Evolutionary conservation across 2,888 invertebrate species (phyloP), one percentile per base, ranked within the genome.

Genomic region (Petrolisthes manimaculis): DNA sequence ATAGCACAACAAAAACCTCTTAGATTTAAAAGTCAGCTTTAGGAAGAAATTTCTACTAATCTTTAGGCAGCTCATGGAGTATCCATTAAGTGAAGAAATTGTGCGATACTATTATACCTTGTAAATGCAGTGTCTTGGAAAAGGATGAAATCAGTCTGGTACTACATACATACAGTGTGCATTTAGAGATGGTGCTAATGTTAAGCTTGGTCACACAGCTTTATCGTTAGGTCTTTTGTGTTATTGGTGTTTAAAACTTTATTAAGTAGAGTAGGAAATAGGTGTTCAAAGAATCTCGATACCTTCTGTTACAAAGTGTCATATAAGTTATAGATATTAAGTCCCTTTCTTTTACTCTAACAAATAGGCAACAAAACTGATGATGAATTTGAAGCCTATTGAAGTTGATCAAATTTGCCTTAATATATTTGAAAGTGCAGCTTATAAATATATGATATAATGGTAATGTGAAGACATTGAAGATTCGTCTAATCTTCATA

Each of bases 121-220:
- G 78, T 6, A 12, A 37, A 21, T 21, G 56, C 69, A 69, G 67
- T 84, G 67, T 84, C 71, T 88, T 84, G 84, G 84, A 18, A 81
- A 67, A 14, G 61, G 82, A 67, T 24, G 51, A 82, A 61, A 82
- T 69, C 67, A 82, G 84, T 84, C 84, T 84, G 88, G 88, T 84
- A 88, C 88, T 88, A 88, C 79, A 84, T 80, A 88, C 79, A 81
- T 80, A 88, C 79, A 81, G 88, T 88, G 88, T 88, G 88, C 88
- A 88, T 88, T 88, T 88, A 88, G 88, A 88, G 88, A 88, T 88
- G 88, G 88, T 88, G 88, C 88, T 88, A 88, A 88, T 84, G 84
- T 88, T 88, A 84, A 88, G 88, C 88, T 88, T 84, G 88, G 88
- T 88, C 88, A 88, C 86, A 86, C 88, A 88, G 88, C 88, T 88